Conservation (phyloP, 1,140 invertebrate species). For the Artemia franciscana region DNA sequence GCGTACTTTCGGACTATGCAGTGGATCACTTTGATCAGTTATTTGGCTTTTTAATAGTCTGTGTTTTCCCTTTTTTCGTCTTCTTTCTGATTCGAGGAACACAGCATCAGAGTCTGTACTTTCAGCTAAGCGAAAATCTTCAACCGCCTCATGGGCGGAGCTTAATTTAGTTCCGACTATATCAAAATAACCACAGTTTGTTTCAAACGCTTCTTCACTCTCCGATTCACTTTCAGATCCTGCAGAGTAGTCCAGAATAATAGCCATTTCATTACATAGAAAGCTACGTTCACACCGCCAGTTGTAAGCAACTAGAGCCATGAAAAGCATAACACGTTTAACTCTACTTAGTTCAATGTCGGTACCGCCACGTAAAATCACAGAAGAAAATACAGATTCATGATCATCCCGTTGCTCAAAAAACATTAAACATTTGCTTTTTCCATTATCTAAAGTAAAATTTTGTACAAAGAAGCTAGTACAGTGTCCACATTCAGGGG, state of each 20-base stretch:
- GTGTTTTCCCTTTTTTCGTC: background rate
- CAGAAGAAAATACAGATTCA: constrained; percentile 56
- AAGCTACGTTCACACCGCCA: constrained; percentile 76
- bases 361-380: constrained; percentile 56
- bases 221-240: constrained; percentile 11
- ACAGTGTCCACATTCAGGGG: constrained; percentile 61
- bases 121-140: background rate
- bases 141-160: background rate
- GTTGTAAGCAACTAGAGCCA: constrained; percentile 71
- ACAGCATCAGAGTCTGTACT: background rate
- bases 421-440: constrained; percentile 67
- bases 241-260: constrained; percentile 9
- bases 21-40: constrained; percentile 22
- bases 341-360: constrained; percentile 49
- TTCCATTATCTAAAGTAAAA: constrained; percentile 32
- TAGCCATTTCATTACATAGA: constrained; percentile 54
- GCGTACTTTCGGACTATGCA: constrained; percentile 11
- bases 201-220: constrained; percentile 10
- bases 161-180: background rate
- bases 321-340: constrained; percentile 52
- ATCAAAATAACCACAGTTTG: background rate
- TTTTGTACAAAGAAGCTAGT: constrained; percentile 58
- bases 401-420: constrained; percentile 50
- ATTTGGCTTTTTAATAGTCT: constrained; percentile 11
- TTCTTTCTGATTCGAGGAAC: background rate